Base-by-base conservation (phyloP, 2,888 invertebrate species). In the Orthonychiurus folsomi region DNA sequence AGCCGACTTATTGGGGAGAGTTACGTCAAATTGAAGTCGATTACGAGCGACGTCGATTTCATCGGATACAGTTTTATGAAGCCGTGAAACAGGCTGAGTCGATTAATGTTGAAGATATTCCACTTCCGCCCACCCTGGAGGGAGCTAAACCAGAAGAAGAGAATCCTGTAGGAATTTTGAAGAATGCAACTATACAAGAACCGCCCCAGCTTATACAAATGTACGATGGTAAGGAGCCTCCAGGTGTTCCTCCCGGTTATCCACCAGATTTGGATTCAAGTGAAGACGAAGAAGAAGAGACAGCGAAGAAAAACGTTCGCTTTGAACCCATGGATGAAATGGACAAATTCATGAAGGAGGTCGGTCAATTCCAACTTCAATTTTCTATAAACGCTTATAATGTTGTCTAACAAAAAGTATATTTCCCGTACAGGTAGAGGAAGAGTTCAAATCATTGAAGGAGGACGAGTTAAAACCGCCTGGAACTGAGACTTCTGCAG, bases 51-150 rank as follows among this genome's bases (percentile, higher is more conserved):
- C 85, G 89, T 71, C 81, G 93, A 69, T 84, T 87, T 65, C 87
- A 90, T 77, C 81, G 95, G 66, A 90, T 94, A 63, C 87, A 90
- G 26, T 94, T 93, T 77, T 95, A 87, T 78, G 95, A 96, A 76
- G 93, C 95, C 63, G 95, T 96, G 0, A 89, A 89, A 75, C 90
- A 90, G 78, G 95, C 96, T 0, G 94, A 96, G 76, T 88, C 91
- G 74, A 95, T 96, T 0, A 57, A 57, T 37, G 84, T 96, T 2
- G 94, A 95, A 77, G 94, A 95, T 78, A 96, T 96, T 77, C 95
- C 95, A 2, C 77, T 96, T 63, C 95, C 95, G n/a, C 81, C 83
- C 69, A 50, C 47, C 18, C 12, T 47, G 2, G 69, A 69, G 48
- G 63, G 63, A 61, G 57, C 69, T 15, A 66, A 69, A 5, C 63